phyloP scores from a whole-genome alignment of 2,113 vertebrate species.

The Myotis brandtii region DNA sequence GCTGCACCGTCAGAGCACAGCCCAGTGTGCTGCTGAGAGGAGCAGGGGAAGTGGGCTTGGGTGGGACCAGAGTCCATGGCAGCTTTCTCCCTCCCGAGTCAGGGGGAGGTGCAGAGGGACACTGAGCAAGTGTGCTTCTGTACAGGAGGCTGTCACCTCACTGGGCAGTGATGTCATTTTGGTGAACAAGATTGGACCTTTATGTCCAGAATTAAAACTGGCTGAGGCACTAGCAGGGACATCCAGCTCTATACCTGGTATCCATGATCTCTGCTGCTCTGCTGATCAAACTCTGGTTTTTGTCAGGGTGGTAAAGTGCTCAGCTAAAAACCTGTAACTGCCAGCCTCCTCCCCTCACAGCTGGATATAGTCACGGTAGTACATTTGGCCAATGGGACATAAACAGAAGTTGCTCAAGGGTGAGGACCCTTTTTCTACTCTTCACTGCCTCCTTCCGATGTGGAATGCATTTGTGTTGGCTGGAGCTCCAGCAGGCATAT shows the following conservation, averaged over 20 bases:
- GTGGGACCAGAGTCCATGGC: too few relatives aligned
- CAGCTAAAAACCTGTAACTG: neutral
- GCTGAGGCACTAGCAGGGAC: neutral
- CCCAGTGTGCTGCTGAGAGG: neutral
- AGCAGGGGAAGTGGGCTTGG: neutral
- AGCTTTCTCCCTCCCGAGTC: too few relatives aligned
- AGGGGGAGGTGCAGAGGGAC: neutral
- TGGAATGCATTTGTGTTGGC: constrained; percentile 13
- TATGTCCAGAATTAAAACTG: neutral
- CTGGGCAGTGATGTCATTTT: neutral
- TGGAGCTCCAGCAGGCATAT: neutral
- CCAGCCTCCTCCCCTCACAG: neutral
- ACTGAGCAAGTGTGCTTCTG: neutral
- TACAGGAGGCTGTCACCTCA: neutral
- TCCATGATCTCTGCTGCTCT: neutral
- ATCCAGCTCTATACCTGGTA: too few relatives aligned
- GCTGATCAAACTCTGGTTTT: neutral
- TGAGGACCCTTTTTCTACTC: neutral
- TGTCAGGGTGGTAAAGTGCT: neutral
- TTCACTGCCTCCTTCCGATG: neutral
- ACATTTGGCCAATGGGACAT: neutral
- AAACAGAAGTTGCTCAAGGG: neutral
- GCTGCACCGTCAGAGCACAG: neutral
- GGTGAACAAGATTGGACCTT: neutral
- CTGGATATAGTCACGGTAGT: neutral